Percentiles rank a stretch among this genome's conserved stretches.
These are phyloP conservation scores for Poeciliopsis presidionis DNA, from an alignment of 2,797 vertebrate species.

Conservation along the genomic window DNA sequence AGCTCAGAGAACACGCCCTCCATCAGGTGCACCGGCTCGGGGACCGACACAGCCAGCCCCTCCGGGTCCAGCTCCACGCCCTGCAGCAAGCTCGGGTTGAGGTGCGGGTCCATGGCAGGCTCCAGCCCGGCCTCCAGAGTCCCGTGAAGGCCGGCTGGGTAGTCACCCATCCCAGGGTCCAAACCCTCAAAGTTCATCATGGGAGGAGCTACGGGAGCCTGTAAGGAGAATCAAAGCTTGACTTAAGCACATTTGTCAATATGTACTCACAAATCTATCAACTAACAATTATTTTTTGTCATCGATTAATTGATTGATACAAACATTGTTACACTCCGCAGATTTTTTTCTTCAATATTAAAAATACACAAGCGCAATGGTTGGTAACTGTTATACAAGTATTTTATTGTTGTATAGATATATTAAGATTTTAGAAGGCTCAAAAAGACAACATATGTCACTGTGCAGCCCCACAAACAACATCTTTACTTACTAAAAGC, in stretches of 20 bases:
- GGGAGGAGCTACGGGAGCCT: constrained; percentile 48
- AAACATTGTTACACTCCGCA: too few relatives aligned
- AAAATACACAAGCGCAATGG: background rate
- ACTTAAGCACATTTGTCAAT: background rate
- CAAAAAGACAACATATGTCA: background rate
- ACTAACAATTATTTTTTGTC: too few relatives aligned
- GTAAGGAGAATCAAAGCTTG: background rate
- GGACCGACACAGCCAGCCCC: constrained; percentile 80
- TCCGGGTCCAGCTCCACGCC: constrained; percentile 91
- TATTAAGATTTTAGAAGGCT: background rate
- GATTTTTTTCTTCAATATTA: too few relatives aligned
- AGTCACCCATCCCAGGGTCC: constrained; percentile 90
- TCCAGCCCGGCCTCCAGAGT: constrained; percentile 84
- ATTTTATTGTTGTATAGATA: background rate
- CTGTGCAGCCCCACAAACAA: background rate
- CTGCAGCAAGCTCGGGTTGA: constrained; percentile 87
- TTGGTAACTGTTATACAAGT: background rate
- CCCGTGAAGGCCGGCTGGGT: constrained; percentile 78
- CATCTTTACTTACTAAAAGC: background rate
- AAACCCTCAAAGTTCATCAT: constrained; percentile 96
- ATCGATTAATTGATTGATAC: too few relatives aligned
- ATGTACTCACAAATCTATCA: background rate
- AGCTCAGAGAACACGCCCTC: constrained; percentile 97
- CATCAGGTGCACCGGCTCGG: constrained; percentile 89
- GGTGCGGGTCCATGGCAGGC: constrained; percentile 87